Conservation (phyloP, 1,140 invertebrate species). For the Drosophila guanche region DNA sequence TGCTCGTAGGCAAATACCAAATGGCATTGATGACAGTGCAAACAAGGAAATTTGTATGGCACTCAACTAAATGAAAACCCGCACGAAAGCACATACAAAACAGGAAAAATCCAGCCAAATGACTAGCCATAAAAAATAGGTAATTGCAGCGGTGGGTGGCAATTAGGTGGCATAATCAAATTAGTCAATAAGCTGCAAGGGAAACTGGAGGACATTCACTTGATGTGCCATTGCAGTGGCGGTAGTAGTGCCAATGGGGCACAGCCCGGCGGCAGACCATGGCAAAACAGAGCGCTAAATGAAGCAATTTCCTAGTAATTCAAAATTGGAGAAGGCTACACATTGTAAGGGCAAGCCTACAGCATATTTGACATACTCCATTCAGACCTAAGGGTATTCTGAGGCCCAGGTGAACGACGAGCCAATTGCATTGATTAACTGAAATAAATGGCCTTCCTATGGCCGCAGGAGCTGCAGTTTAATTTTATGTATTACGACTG, state of each 20-base stretch:
- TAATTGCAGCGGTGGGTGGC: slow-evolving; percentile 39
- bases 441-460: slow-evolving; percentile 65
- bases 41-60: slow-evolving; percentile 59
- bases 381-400: neutral
- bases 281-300: slow-evolving; percentile 43
- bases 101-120: slow-evolving; percentile 24
- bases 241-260: neutral
- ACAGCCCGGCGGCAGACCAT: slow-evolving; percentile 32
- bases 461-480: slow-evolving; percentile 37
- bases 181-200: slow-evolving; percentile 62
- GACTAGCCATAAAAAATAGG: slow-evolving; percentile 43
- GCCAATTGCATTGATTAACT: slow-evolving; percentile 75
- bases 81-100: slow-evolving; percentile 42
- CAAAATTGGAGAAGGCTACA: slow-evolving; percentile 43
- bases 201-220: slow-evolving; percentile 33
- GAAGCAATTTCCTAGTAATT: slow-evolving; percentile 69
- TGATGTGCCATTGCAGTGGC: neutral
- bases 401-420: slow-evolving; percentile 55
- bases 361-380: slow-evolving; percentile 59
- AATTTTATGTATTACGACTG: slow-evolving; percentile 43
- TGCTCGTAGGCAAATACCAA: slow-evolving; percentile 42
- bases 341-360: slow-evolving; percentile 35
- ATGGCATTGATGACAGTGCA: slow-evolving; percentile 74
- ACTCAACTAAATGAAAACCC: slow-evolving; percentile 61
- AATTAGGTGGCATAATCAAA: slow-evolving; percentile 74